phyloP scores from a whole-genome alignment of 2,797 vertebrate species.

The Tapirus indicus region DNA sequence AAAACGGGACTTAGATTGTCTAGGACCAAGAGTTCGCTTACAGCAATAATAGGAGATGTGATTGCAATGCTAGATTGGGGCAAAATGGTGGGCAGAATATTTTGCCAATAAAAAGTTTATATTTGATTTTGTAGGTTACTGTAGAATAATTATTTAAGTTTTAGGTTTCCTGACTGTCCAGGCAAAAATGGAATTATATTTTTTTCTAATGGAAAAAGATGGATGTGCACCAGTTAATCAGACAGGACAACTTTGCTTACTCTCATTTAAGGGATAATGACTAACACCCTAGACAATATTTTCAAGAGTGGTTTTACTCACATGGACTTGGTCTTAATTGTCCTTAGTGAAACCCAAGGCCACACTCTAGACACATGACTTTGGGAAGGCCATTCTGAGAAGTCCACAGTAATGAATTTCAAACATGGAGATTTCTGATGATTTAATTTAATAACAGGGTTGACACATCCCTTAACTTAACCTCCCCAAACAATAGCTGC shows the following conservation, averaged over 20 bases:
- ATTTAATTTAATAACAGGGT: conserved; percentile 1
- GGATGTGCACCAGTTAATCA: not conserved
- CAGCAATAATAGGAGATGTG: not conserved
- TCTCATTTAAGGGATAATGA: not conserved
- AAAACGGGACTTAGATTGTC: not conserved
- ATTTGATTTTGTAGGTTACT: not conserved
- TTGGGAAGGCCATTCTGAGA: conserved; percentile 29
- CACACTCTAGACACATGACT: not conserved
- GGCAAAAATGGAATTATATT: not conserved
- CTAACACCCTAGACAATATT: not conserved
- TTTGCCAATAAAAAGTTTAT: not conserved
- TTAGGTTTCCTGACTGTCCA: not conserved
- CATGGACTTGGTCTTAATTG: not conserved
- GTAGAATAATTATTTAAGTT: not conserved
- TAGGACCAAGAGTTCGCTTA: not conserved
- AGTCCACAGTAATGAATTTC: not conserved
- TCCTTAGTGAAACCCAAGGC: not conserved
- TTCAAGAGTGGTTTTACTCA: not conserved
- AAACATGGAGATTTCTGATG: not conserved
- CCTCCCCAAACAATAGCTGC: not conserved
- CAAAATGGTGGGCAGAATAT: not conserved
- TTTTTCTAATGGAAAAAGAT: not conserved
- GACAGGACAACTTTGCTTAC: not conserved
- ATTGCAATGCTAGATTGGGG: not conserved
- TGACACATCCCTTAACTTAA: not conserved